Evolutionary conservation across 2,888 invertebrate species (phyloP), one percentile per base, ranked within the genome.

Genomic region (Unio pictorum): DNA sequence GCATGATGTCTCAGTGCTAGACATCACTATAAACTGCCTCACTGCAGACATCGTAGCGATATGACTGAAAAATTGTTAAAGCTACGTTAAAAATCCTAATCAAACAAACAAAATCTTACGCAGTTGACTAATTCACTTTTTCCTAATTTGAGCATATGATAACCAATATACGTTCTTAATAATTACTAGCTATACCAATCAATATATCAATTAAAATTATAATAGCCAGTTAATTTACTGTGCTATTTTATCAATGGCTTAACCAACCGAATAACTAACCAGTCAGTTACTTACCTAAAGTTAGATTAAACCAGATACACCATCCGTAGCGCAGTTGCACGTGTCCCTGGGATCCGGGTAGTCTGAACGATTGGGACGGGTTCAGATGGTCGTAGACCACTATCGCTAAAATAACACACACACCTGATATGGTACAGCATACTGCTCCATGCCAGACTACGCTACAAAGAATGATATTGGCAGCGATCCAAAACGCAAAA

Each of bases 381-480:
- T 97, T 96, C 69, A 97, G 90, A 77, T 95, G 93, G 71, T 87
- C 83, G 76, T 97, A 98, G 55, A 96, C 94, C 61, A 95, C 92
- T 61, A 94, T 94, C 0, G 97, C 94, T 64, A 94, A 92, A 68
- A 97, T 92, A 90, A 98, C 93, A 71, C 95, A 92, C 6, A 93
- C 91, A 0, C 98, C 98, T 0, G 96, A 95, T 57, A 95, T 91
- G 6, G 86, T 81, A 94, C 96, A 95, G 65, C 94, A 93, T 87
- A 96, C 95, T 11, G 96, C 97, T 34, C 98, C 98, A 88, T 98
- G 98, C 23, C 97, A 93, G 0, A 98, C 97, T 34, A 98, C 97
- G 68, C 91, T 90, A 71, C 89, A 89, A 69, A 98, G 92, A 81
- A 98, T 92, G 55, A 98, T 92, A 91, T 97, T 97, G 94, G 96